phyloP scores from a whole-genome alignment of 2,888 invertebrate species.

The Carterocephalus palaemon region DNA sequence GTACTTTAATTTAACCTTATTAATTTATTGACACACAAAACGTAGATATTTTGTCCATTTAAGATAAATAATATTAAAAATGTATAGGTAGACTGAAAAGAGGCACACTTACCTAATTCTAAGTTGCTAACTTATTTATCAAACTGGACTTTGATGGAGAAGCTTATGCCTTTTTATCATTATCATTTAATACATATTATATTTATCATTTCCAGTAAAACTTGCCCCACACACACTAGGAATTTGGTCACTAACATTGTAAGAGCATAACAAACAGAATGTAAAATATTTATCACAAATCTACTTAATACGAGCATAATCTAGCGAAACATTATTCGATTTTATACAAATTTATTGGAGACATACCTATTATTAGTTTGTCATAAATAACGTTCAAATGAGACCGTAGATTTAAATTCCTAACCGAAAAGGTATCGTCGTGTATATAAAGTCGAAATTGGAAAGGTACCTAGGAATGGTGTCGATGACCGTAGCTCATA shows the following conservation, averaged over 20 bases:
- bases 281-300: neutral
- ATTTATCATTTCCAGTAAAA: too few species aligned
- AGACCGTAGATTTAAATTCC: neutral
- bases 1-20: too few species aligned
- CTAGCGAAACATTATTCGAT: constrained; percentile 4
- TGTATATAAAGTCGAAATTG: constrained; percentile 5
- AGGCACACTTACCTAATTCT: too few species aligned
- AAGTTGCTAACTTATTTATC: too few species aligned
- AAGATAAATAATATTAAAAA: too few species aligned
- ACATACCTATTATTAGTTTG: constrained; percentile 7
- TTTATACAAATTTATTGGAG: constrained; percentile 8
- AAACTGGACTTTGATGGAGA: too few species aligned
- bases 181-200: constrained; percentile 10
- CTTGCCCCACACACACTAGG: too few species aligned
- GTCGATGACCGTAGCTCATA: constrained; percentile 44
- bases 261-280: neutral
- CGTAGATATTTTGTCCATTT: too few species aligned
- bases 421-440: constrained; percentile 1
- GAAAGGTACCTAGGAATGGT: constrained; percentile 40
- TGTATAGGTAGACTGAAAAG: too few species aligned
- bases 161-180: too few species aligned
- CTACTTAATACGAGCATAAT: constrained; percentile 2
- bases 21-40: too few species aligned
- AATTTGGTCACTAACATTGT: too few species aligned
- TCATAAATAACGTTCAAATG: constrained; percentile 6